phyloP scores from a whole-genome alignment of 2,888 invertebrate genomes.

The Pilophorus perplexus region DNA sequence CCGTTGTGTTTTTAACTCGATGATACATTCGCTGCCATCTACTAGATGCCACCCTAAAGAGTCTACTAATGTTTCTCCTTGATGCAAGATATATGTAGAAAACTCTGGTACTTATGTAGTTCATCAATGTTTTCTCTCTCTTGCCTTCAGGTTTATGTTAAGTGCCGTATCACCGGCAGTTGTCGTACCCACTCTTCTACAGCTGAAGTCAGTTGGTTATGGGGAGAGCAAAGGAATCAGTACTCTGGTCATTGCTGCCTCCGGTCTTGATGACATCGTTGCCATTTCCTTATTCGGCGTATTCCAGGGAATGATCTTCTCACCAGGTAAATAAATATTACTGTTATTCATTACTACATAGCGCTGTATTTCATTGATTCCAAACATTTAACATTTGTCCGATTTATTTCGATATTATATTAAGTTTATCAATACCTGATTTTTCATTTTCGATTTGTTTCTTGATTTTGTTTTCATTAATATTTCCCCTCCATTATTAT shows the following conservation, averaged over 20 bases:
- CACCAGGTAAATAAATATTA: constrained; percentile 56
- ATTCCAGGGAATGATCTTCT: constrained; percentile 64
- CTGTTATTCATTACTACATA: no score
- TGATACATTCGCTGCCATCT: no score
- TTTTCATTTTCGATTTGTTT: not conserved
- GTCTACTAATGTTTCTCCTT: no score
- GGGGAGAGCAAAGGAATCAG: constrained; percentile 73
- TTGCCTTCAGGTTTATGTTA: constrained; percentile 51
- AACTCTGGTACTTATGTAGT: no score
- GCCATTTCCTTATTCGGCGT: constrained; percentile 73
- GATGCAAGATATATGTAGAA: no score
- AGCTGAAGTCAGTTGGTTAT: constrained; percentile 61
- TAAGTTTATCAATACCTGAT: no score
- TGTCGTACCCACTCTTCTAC: constrained; percentile 67
- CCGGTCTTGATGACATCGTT: constrained; percentile 72
- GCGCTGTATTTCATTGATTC: no score
- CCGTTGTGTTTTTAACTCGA: no score
- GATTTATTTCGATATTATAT: no score
- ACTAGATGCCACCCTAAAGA: no score
- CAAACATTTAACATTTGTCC: no score
- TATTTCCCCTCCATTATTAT: not conserved
- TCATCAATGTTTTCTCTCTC: no score
- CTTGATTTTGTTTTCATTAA: not conserved
- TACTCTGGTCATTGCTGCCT: constrained; percentile 68
- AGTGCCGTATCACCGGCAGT: constrained; percentile 74